phyloP scores from a whole-genome alignment of 2,113 vertebrate species.

The Thermophis baileyi region DNA sequence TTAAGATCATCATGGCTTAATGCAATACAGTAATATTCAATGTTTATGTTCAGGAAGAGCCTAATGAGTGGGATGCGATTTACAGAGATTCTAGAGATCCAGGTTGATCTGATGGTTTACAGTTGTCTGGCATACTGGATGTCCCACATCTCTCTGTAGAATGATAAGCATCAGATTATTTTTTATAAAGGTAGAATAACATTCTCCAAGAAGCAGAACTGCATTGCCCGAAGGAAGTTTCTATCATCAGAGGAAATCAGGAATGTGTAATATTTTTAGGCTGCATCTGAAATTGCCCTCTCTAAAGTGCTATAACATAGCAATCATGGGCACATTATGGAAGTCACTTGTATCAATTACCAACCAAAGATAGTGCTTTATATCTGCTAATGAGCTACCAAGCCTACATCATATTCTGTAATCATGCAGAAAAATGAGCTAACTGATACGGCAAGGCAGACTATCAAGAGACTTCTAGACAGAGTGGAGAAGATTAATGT shows the following conservation, averaged over 20 bases:
- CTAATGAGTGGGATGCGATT: too few species aligned
- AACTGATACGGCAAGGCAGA: not conserved
- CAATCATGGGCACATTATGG: constrained; percentile 19
- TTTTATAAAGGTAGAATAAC: not conserved
- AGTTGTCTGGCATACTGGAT: not conserved
- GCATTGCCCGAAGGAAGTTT: not conserved
- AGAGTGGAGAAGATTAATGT: constrained; percentile 13
- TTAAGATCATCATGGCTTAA: not conserved
- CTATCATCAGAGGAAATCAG: not conserved
- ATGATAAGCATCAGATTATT: not conserved
- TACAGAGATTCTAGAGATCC: not conserved
- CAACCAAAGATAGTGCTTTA: constrained; percentile 6
- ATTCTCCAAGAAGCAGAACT: not conserved
- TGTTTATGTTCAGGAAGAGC: not conserved
- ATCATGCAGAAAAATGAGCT: constrained; percentile 30
- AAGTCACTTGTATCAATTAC: constrained; percentile 14
- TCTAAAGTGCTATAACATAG: constrained; percentile 13
- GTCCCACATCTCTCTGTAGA: not conserved
- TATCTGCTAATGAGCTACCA: constrained; percentile 19
- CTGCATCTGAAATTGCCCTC: constrained; percentile 1
- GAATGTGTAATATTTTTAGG: not conserved
- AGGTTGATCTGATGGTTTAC: not conserved
- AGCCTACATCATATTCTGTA: constrained; percentile 19
- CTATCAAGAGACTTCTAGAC: constrained; percentile 15
- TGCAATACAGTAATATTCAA: not conserved